These are phyloP conservation scores for Choreutis nemorana DNA, from an alignment of 2,888 invertebrate genomes.

Conservation along the genomic window DNA sequence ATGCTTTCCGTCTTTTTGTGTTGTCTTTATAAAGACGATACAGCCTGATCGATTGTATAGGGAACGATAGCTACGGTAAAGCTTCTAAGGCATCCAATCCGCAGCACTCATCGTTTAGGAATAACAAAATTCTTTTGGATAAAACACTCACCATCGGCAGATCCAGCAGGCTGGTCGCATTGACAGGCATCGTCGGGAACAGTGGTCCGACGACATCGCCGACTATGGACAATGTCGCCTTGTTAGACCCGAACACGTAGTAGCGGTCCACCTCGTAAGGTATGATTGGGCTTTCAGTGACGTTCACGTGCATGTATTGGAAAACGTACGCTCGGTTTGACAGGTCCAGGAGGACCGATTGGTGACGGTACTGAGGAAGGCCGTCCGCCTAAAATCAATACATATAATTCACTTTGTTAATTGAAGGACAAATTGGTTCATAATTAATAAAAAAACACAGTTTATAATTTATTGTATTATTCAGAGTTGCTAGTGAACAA, in stretches of 20 bases:
- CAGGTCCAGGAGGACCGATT: conserved; percentile 89
- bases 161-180: conserved; percentile 80
- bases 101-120: too few species aligned
- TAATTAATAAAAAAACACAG: too few species aligned
- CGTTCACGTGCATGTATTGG: conserved; percentile 95
- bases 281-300: conserved; percentile 92
- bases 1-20: too few species aligned
- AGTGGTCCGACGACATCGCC: conserved; percentile 94
- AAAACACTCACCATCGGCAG: conserved; percentile 77
- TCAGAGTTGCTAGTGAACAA: too few species aligned
- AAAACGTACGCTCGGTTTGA: conserved; percentile 91
- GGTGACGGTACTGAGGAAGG: conserved; percentile 89
- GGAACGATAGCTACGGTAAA: too few species aligned
- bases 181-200: conserved; percentile 92
- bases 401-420: too few species aligned
- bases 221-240: conserved; percentile 81
- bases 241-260: conserved; percentile 94
- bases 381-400: conserved; percentile 93
- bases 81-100: too few species aligned
- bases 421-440: too few species aligned
- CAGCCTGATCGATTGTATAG: too few species aligned
- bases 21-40: too few species aligned
- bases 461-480: too few species aligned
- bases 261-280: conserved; percentile 87
- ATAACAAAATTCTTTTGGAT: too few species aligned